Evolutionary conservation across 1,140 invertebrate species (phyloP).

Genomic region (Portunus trituberculatus): DNA sequence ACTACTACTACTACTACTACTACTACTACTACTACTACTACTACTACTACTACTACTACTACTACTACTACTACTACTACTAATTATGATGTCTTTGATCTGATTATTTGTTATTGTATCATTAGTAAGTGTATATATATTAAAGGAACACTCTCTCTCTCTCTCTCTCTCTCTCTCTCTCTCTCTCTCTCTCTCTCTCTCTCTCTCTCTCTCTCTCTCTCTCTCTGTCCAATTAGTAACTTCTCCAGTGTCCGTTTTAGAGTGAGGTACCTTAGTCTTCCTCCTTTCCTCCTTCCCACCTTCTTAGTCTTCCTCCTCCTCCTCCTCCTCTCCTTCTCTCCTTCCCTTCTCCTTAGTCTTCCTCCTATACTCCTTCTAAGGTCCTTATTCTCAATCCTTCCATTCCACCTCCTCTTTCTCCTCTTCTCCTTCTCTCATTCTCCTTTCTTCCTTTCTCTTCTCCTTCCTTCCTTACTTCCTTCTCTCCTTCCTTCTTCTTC

Average conservation of each 20-base stretch:
- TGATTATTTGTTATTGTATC: too few species aligned
- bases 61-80: not conserved
- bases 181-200: too few species aligned
- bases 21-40: conserved; percentile 1
- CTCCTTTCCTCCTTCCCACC: not conserved
- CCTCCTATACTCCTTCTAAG: not conserved
- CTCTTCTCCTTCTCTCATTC: too few species aligned
- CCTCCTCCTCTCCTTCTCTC: not conserved
- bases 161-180: not conserved
- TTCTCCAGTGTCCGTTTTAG: too few species aligned
- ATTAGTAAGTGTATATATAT: too few species aligned
- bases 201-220: not conserved
- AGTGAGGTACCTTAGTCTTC: too few species aligned
- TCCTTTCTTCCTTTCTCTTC: not conserved
- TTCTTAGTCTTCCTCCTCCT: not conserved
- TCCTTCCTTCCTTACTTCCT: not conserved
- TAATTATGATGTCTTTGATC: not conserved
- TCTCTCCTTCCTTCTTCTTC: not conserved
- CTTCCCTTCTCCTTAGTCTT: not conserved
- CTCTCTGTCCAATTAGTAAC: not conserved
- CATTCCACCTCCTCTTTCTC: not conserved
- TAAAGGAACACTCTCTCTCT: too few species aligned
- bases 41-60: conserved; percentile 33
- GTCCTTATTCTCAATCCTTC: not conserved
- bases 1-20: conserved; percentile 4